Evolutionary conservation across 2,113 vertebrate species (phyloP).

Genomic region (Paedocypris sp.): DNA sequence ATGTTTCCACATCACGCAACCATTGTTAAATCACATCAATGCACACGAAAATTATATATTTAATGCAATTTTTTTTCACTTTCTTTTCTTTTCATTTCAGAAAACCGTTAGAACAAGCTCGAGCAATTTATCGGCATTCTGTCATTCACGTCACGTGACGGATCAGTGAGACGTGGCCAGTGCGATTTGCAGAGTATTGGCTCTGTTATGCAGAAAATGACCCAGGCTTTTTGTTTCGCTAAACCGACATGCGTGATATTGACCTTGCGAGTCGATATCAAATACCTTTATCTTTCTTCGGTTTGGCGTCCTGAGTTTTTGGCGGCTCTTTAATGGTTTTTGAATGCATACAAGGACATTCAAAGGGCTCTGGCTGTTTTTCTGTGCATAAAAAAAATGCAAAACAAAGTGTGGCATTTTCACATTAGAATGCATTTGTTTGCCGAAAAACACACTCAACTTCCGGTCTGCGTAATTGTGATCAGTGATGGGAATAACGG

Average conservation of each 20-base stretch:
- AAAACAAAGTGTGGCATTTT: neutral
- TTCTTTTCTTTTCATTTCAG: too few species aligned
- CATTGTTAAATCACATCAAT: too few species aligned
- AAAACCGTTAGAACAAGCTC: neutral
- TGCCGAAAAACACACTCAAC: too few species aligned
- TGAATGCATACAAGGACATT: constrained; percentile 29
- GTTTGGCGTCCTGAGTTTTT: constrained; percentile 1
- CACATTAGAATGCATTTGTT: too few species aligned
- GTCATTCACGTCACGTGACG: neutral
- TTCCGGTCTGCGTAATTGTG: too few species aligned
- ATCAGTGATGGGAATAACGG: too few species aligned
- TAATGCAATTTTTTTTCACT: too few species aligned
- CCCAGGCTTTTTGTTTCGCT: neutral
- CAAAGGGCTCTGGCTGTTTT: constrained; percentile 20
- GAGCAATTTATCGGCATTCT: neutral
- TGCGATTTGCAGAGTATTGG: neutral
- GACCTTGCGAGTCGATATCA: neutral
- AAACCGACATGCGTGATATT: constrained; percentile 17
- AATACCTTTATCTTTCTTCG: constrained; percentile 29
- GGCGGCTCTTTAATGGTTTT: neutral
- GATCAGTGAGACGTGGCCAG: neutral
- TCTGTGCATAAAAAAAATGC: constrained; percentile 27
- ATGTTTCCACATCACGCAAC: too few species aligned
- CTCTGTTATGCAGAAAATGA: neutral
- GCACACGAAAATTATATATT: too few species aligned